phyloP scores from a whole-genome alignment of 2,797 vertebrate species.

The Gymnocypris eckloni region DNA sequence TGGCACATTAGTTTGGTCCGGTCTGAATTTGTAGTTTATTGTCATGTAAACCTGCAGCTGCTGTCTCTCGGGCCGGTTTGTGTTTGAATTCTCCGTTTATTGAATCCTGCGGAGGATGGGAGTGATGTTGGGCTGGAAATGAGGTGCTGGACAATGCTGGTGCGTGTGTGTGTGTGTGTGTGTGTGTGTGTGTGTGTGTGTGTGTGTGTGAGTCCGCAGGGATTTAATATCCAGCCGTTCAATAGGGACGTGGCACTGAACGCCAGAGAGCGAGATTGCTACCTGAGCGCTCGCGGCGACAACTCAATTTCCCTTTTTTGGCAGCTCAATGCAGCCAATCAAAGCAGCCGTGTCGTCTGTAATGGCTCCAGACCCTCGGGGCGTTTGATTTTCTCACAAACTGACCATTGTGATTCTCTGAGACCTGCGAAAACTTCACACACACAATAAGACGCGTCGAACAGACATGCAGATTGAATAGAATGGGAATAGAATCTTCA shows the following conservation, averaged over 20 bases:
- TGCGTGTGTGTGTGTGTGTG: background rate
- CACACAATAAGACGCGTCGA: conserved; percentile 13
- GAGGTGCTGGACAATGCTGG: background rate
- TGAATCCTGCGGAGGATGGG: background rate
- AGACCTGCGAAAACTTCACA: background rate
- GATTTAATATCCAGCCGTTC: conserved; percentile 58
- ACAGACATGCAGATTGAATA: conserved; percentile 23
- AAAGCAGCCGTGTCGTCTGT: conserved; percentile 73
- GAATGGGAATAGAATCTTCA: conserved; percentile 1
- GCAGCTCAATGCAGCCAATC: conserved; percentile 80
- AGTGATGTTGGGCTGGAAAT: background rate
- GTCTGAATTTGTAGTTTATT: background rate
- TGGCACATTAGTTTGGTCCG: too few relatives aligned
- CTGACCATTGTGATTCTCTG: conserved; percentile 48
- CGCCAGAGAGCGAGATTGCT: conserved; percentile 71
- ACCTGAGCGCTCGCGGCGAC: conserved; percentile 75
- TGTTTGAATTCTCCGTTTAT: background rate
- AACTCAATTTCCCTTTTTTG: conserved; percentile 79
- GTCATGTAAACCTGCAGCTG: background rate
- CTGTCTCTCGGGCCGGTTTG: background rate
- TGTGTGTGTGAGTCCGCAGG: background rate
- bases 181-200: background rate
- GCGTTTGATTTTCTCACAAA: conserved; percentile 63
- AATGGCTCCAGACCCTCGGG: conserved; percentile 74
- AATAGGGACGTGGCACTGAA: conserved; percentile 58